These are phyloP conservation scores for Cordylochernes scorpioides DNA, from an alignment of 2,888 invertebrate species.

Conservation along the genomic window DNA sequence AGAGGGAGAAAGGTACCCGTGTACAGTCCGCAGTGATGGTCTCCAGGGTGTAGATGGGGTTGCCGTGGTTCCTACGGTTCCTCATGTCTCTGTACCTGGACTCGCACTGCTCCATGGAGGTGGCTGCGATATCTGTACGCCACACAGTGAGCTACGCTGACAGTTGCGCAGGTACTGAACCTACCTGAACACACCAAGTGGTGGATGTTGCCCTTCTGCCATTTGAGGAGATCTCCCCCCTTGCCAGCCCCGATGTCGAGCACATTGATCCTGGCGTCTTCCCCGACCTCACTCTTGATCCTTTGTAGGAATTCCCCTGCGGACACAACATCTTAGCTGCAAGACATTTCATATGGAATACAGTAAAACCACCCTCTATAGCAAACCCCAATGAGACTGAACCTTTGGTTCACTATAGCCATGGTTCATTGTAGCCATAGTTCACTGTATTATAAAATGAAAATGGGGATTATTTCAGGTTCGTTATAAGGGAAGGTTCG, in stretches of 20 bases:
- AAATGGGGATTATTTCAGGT: no score
- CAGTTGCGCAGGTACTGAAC: slow-evolving; percentile 1
- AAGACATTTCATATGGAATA: no score
- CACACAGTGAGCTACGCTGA: background rate
- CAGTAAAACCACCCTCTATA: background rate
- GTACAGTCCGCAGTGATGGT: slow-evolving; percentile 78
- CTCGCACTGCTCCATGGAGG: slow-evolving; percentile 70
- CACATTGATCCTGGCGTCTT: slow-evolving; percentile 25
- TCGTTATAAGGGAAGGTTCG: no score
- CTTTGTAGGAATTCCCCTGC: slow-evolving; percentile 37
- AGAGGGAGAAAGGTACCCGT: slow-evolving; percentile 26
- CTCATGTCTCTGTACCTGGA: slow-evolving; percentile 47
- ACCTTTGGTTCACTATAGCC: no score
- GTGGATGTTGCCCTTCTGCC: slow-evolving; percentile 50
- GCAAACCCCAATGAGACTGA: no score
- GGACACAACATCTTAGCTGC: slow-evolving; percentile 15
- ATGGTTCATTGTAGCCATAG: no score
- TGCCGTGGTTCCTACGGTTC: slow-evolving; percentile 12
- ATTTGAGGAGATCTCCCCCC: slow-evolving; percentile 92
- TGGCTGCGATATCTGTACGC: slow-evolving; percentile 60
- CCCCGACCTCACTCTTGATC: slow-evolving; percentile 33
- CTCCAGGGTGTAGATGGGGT: slow-evolving; percentile 41
- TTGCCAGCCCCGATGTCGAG: slow-evolving; percentile 93
- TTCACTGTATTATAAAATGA: no score
- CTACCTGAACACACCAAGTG: slow-evolving; percentile 53